These are phyloP conservation scores for Oncorhynchus nerka DNA, from an alignment of 2,113 vertebrate genomes.

Conservation along the genomic window DNA sequence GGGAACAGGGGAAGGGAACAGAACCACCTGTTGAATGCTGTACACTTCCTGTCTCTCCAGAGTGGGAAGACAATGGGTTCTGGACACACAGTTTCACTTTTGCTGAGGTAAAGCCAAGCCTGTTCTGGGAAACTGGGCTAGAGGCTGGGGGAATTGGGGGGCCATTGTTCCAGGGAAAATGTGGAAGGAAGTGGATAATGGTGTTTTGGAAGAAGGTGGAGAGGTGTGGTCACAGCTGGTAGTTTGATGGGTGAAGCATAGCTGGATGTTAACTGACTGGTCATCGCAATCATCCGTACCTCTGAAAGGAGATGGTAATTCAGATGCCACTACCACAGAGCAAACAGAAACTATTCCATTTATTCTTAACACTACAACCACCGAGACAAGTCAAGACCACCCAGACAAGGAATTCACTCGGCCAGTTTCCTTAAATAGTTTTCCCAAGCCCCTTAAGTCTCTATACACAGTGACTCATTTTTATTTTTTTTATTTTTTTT, in stretches of 20 bases:
- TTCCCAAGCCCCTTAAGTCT: neutral
- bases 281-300: no score
- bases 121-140: slow-evolving; percentile 50
- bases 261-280: no score
- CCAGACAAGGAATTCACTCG: no score
- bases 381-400: neutral
- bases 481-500: no score
- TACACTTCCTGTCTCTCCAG: slow-evolving; percentile 51
- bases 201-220: slow-evolving; percentile 29
- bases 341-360: neutral
- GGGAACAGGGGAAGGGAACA: slow-evolving; percentile 5
- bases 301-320: no score
- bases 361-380: neutral
- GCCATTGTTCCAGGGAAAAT: slow-evolving; percentile 55
- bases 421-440: neutral
- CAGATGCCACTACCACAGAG: neutral
- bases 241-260: neutral
- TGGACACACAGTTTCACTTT: slow-evolving; percentile 35
- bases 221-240: slow-evolving; percentile 33
- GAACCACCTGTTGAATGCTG: slow-evolving; percentile 29
- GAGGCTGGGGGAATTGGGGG: slow-evolving; percentile 23
- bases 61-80: slow-evolving; percentile 43
- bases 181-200: slow-evolving; percentile 37
- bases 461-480: neutral
- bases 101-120: slow-evolving; percentile 17